A percentile compares a stretch with the other conserved stretches of the same genome.
These are phyloP conservation scores for Notothenia rossii DNA, from an alignment of 2,113 vertebrate genomes.

Conservation along the genomic window DNA sequence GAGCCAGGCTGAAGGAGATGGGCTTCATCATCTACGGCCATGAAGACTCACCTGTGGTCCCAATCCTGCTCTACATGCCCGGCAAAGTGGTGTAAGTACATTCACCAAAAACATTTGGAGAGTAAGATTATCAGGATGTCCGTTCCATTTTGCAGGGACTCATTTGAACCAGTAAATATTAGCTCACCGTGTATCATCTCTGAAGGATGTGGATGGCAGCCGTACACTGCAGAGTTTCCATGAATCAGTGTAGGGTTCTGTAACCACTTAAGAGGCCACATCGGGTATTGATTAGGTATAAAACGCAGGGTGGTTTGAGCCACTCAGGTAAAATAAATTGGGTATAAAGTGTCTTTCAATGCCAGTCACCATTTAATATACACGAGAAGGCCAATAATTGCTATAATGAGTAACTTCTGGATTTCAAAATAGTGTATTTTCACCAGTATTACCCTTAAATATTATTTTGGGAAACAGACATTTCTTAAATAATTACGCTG, in stretches of 20 bases:
- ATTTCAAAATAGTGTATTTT: not conserved
- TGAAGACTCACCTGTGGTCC: conserved; percentile 91
- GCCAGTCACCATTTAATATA: conserved; percentile 33
- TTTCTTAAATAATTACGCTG: no score
- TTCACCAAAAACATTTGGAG: conserved; percentile 1
- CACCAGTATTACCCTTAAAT: not conserved
- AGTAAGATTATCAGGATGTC: conserved; percentile 5
- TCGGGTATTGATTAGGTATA: conserved; percentile 46
- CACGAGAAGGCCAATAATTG: conserved; percentile 16
- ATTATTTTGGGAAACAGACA: no score
- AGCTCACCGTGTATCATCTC: conserved; percentile 34
- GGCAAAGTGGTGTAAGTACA: conserved; percentile 93
- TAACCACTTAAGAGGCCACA: conserved; percentile 52
- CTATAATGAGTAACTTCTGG: conserved; percentile 10
- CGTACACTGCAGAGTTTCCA: conserved; percentile 61
- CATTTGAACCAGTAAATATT: conserved; percentile 13
- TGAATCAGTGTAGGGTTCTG: conserved; percentile 66
- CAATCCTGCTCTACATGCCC: conserved; percentile 93
- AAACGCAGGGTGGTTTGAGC: conserved; percentile 14
- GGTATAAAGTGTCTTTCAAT: conserved; percentile 50
- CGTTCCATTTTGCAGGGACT: not conserved
- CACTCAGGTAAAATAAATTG: conserved; percentile 56
- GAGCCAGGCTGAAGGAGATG: conserved; percentile 88
- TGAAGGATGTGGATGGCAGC: conserved; percentile 48
- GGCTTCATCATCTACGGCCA: conserved; percentile 96